Conservation (phyloP, 2,797 vertebrate species). For the Paguma larvata region DNA sequence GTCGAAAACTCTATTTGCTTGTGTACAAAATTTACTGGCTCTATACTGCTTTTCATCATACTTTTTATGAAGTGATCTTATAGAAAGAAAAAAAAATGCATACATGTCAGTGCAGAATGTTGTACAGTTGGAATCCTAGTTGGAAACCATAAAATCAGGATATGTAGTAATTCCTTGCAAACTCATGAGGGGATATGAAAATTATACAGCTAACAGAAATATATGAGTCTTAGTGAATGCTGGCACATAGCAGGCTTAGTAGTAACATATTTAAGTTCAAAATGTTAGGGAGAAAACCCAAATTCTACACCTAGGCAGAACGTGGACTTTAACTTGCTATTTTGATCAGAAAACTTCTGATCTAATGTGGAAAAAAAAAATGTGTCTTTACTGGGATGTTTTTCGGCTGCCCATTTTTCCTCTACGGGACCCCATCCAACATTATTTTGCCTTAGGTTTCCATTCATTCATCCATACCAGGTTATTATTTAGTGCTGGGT, state of each 20-base stretch:
- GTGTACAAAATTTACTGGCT: neutral
- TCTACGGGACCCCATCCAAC: neutral
- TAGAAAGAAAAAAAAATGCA: neutral
- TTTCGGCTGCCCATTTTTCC: neutral
- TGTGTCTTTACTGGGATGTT: neutral
- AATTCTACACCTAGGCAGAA: neutral
- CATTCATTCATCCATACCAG: neutral
- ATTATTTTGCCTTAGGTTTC: neutral
- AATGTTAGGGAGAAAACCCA: neutral
- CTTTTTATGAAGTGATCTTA: neutral
- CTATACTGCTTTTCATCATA: neutral
- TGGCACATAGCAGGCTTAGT: neutral
- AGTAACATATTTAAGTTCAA: neutral
- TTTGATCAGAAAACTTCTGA: neutral
- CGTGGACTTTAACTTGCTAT: neutral
- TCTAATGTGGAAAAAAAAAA: neutral
- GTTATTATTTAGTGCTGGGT: neutral
- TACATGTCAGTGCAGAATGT: neutral
- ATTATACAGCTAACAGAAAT: neutral
- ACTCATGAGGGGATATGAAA: neutral
- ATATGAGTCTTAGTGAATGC: neutral
- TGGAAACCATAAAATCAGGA: neutral
- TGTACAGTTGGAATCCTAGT: neutral
- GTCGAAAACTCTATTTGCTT: neutral
- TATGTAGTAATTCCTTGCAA: neutral